phyloP scores from a whole-genome alignment of 2,113 vertebrate genomes.

The Butorides virescens region DNA sequence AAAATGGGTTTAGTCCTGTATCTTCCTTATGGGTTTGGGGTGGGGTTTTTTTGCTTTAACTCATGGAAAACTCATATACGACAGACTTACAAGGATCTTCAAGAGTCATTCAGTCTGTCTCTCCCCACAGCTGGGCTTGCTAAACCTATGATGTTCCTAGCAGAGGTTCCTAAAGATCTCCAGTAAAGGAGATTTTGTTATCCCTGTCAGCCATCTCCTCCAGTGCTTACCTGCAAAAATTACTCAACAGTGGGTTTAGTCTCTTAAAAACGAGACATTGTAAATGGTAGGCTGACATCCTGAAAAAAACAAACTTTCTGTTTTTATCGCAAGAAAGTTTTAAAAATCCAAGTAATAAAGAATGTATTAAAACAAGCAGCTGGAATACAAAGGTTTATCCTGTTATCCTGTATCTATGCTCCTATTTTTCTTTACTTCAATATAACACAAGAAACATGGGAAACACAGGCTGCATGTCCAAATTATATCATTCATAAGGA shows the following conservation, averaged over 20 bases:
- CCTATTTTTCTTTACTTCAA: neutral
- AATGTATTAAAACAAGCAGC: neutral
- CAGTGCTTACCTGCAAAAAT: neutral
- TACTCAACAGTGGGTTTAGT: neutral
- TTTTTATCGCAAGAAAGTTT: neutral
- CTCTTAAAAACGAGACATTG: neutral
- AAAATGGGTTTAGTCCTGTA: accelerated
- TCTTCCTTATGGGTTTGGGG: neutral
- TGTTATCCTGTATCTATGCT: neutral
- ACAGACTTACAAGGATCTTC: neutral
- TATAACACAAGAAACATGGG: neutral
- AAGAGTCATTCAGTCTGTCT: neutral
- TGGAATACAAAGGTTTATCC: neutral
- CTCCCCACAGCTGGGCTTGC: accelerated
- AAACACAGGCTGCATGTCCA: neutral
- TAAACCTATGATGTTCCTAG: neutral
- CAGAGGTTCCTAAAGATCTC: neutral
- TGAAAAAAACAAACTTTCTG: neutral
- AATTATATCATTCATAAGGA: neutral
- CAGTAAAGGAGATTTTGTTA: neutral
- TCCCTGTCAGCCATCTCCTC: neutral
- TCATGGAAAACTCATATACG: neutral
- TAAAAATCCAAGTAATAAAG: neutral
- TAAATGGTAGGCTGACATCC: neutral
- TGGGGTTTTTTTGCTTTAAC: neutral